phyloP scores from a whole-genome alignment of 2,797 vertebrate genomes.

The Myotis daubentonii region DNA sequence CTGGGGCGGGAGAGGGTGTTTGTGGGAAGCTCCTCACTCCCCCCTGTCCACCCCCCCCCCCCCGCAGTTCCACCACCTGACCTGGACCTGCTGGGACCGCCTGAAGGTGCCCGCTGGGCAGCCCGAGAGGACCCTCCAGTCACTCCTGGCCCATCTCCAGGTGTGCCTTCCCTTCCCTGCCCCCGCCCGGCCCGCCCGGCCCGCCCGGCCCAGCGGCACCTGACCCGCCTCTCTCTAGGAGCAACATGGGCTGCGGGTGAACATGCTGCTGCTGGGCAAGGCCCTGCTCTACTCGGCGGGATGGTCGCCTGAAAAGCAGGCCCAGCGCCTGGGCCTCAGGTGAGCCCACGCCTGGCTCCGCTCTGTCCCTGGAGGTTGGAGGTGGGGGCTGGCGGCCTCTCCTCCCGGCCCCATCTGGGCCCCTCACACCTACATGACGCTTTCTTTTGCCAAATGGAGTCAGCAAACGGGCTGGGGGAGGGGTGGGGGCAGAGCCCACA shows the following conservation, averaged over 20 bases:
- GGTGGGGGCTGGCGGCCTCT: neutral
- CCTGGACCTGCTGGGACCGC: conserved; percentile 90
- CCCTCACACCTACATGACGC: conserved; percentile 70
- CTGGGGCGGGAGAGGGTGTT: neutral
- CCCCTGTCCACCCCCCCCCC: neutral
- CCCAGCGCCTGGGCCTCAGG: conserved; percentile 66
- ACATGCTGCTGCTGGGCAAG: conserved; percentile 53
- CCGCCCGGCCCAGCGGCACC: neutral
- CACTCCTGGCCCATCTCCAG: conserved; percentile 90
- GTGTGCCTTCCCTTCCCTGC: conserved; percentile 78
- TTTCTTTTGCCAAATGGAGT: conserved; percentile 75
- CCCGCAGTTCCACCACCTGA: conserved; percentile 83
- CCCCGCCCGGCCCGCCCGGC: neutral
- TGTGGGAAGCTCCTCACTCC: neutral
- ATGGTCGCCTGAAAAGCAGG: neutral
- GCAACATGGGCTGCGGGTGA: conserved; percentile 63
- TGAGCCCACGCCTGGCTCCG: conserved; percentile 52
- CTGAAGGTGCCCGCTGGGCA: conserved; percentile 87
- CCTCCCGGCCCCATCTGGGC: conserved; percentile 15
- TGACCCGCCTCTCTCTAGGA: conserved; percentile 74
- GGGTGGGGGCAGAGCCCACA: conserved; percentile 18
- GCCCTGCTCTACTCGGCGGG: conserved; percentile 70
- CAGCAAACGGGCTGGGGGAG: conserved; percentile 73
- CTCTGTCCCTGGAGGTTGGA: neutral
- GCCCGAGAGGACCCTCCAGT: conserved; percentile 90